Evolutionary conservation across 2,888 invertebrate genomes (phyloP), one percentile per base, ranked within the genome.

Genomic region (Cephus pulcher): DNA sequence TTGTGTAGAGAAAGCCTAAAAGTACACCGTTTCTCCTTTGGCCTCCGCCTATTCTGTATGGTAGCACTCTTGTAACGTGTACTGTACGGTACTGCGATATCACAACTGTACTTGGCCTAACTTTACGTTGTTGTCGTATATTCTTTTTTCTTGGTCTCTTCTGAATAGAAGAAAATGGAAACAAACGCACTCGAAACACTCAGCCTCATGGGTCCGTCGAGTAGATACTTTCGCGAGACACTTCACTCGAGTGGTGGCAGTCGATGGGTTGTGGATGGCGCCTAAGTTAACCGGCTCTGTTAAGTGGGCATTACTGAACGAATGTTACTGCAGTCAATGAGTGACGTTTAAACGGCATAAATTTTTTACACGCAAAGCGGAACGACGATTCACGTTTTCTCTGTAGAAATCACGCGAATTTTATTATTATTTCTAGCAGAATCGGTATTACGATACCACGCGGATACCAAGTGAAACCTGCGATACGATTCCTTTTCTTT

Each of bases 281-380:
- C 56, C 56, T 56, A 56, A 56, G 56, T 56, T 56, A 56, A 15
- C 56, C 15, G 56, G 23, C 56, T 56, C 56, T 15, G 56, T 56
- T 15, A 9, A 56, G 56, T 23, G 56, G 56, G 23, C 23, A 56
- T 56, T 23, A 9, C 56, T 56, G 23, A 56, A 23, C 56, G 56
- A 56, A 23, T 23, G 23, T 23, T 23, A 73, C 73, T 34, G 3
- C 15, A 77, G 77, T 77, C 77, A 77, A 77, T 74, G 77, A 77
- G 35, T 77, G 74, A 77, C 77, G 74, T 74, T 74, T 69, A 77
- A 69, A 69, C 77, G 34, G 69, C 74, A 69, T 74, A 35, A 34
- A 30, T 34, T 34, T 34, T 32, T 12, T 34, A 56, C 73, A 15
- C 32, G 34, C 73, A 23, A 30, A 33, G 12, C 23, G n/a, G 69